A percentile compares a stretch with the other conserved stretches of the same genome.
These are phyloP conservation scores for Semicossyphus pulcher DNA, from an alignment of 2,113 vertebrate species.

Conservation along the genomic window DNA sequence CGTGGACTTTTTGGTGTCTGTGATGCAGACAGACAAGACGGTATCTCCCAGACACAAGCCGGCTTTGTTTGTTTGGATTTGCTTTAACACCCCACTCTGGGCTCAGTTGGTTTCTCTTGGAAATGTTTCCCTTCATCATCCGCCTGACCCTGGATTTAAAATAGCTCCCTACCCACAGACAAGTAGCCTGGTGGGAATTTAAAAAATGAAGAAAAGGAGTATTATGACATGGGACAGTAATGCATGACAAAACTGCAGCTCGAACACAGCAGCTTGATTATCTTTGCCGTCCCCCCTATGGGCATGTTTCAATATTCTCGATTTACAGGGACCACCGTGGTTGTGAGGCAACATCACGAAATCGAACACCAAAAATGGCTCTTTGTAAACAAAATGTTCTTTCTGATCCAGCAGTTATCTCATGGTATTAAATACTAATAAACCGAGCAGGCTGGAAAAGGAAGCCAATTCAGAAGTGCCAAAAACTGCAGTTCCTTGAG, in stretches of 20 bases:
- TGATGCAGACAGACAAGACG: constrained; percentile 55
- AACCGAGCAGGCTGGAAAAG: background rate
- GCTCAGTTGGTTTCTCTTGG: constrained; percentile 60
- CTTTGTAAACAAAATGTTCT: background rate
- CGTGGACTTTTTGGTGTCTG: constrained; percentile 32
- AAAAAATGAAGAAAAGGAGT: constrained; percentile 47
- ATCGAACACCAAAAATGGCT: background rate
- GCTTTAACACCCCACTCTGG: constrained; percentile 64
- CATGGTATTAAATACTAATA: background rate
- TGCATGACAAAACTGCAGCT: constrained; percentile 27
- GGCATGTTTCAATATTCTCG: constrained; percentile 1
- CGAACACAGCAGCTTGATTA: constrained; percentile 15
- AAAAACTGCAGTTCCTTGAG: background rate
- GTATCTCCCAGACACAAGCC: constrained; percentile 60
- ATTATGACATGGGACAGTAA: constrained; percentile 39
- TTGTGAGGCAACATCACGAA: background rate
- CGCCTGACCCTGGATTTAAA: constrained; percentile 65
- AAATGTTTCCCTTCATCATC: constrained; percentile 60
- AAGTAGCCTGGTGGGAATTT: constrained; percentile 58
- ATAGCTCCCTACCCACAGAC: constrained; percentile 62
- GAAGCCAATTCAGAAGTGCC: background rate
- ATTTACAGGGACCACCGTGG: constrained; percentile 15
- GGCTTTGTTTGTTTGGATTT: constrained; percentile 71
- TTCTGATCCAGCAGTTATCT: constrained; percentile 10
- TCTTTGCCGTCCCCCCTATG: constrained; percentile 23